These are phyloP conservation scores for Charanyca ferruginea DNA, from an alignment of 2,888 invertebrate species.

Conservation along the genomic window DNA sequence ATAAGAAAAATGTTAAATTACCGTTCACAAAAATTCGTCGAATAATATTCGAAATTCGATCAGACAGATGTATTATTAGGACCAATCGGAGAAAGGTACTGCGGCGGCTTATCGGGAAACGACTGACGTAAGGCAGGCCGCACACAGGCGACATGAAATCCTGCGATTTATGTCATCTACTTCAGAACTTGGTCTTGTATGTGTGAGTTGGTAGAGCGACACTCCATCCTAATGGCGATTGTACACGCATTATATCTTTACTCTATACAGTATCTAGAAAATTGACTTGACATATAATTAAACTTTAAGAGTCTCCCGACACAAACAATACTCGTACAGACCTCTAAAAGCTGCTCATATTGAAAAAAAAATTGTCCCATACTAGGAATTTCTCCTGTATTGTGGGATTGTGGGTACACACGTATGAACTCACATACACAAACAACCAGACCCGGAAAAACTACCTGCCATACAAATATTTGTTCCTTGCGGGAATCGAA, in stretches of 20 bases:
- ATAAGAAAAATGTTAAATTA: constrained; percentile 18
- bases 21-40: constrained; percentile 30
- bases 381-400: too few species aligned
- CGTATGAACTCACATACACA: too few species aligned
- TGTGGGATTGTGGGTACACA: too few species aligned
- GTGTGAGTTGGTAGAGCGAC: constrained; percentile 26
- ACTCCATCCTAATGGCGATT: constrained; percentile 23
- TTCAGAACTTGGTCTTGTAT: constrained; percentile 37
- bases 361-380: too few species aligned
- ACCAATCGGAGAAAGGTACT: constrained; percentile 73
- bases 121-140: constrained; percentile 73
- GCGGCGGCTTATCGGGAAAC: constrained; percentile 69
- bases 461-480: too few species aligned
- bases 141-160: constrained; percentile 68
- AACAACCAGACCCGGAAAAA: too few species aligned
- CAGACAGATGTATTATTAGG: constrained; percentile 61
- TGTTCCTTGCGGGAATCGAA: too few species aligned
- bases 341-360: too few species aligned
- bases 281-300: neutral
- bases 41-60: constrained; percentile 34
- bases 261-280: neutral
- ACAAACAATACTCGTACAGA: too few species aligned
- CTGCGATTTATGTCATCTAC: constrained; percentile 68
- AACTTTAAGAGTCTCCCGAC: too few species aligned
- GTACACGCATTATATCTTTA: constrained; percentile 22